Percentiles rank a stretch among this genome's conserved stretches.
Evolutionary conservation across 2,888 invertebrate genomes (phyloP).

Genomic region (Nemotelus nigrinus): DNA sequence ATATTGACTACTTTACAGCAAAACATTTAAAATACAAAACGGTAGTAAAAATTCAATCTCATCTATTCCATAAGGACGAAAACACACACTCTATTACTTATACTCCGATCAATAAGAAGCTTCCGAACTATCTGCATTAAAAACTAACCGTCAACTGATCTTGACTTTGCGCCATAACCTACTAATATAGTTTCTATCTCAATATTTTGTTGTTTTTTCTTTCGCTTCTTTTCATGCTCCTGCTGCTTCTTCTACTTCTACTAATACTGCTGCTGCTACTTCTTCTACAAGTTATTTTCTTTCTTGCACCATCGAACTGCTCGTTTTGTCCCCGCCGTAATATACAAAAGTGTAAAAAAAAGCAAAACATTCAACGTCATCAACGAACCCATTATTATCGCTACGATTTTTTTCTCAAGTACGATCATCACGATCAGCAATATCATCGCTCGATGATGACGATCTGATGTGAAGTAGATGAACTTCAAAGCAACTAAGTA

Average conservation of each 20-base stretch:
- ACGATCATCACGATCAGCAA: constrained; percentile 20
- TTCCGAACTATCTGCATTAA: constrained; percentile 39
- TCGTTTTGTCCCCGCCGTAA: constrained; percentile 14
- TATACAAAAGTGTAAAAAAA: constrained; percentile 22
- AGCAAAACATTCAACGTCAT: constrained; percentile 34
- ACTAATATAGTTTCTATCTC: constrained; percentile 55
- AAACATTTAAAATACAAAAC: constrained; percentile 22
- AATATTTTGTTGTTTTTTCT: constrained; percentile 20
- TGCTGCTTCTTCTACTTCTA: constrained; percentile 5
- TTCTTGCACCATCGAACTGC: no score
- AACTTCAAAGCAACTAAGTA: no score
- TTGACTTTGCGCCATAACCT: constrained; percentile 51
- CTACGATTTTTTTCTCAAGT: not conserved
- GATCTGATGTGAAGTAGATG: no score
- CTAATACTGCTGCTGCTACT: not conserved
- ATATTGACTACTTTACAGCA: constrained; percentile 22
- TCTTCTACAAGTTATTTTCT: not conserved
- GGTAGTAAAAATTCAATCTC: not conserved
- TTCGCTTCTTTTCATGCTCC: constrained; percentile 38
- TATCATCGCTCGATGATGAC: not conserved
- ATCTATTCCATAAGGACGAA: not conserved
- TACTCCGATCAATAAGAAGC: not conserved
- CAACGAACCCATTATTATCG: not conserved
- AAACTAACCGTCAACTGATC: constrained; percentile 53
- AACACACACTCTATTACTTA: not conserved